Evolutionary conservation across 1,140 invertebrate species (phyloP).

Genomic region (Drosophila santomea): DNA sequence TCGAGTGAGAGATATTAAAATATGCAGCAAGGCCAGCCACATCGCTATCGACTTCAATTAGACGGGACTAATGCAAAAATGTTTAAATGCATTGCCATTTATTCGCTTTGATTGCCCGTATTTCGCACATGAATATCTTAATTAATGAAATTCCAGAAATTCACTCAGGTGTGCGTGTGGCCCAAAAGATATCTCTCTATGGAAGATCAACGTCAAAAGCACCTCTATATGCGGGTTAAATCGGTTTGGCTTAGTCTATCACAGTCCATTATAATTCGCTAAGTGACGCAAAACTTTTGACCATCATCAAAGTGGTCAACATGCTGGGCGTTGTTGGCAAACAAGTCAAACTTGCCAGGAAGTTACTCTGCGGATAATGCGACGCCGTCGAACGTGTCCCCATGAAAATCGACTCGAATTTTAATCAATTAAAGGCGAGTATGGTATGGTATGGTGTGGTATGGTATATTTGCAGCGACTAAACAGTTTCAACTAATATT

Average conservation of each 20-base stretch:
- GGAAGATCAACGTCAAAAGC: background rate
- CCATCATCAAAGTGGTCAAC: conserved; percentile 7
- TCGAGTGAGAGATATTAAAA: conserved; percentile 22
- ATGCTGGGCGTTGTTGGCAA: conserved; percentile 7
- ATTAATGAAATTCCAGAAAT: conserved; percentile 25
- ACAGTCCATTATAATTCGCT: conserved; percentile 17
- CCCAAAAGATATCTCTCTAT: background rate
- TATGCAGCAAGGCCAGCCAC: conserved; percentile 18
- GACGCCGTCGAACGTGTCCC: background rate
- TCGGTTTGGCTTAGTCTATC: conserved; percentile 9
- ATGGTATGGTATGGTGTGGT: conserved; percentile 8
- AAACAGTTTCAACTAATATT: conserved; percentile 44
- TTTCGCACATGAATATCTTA: conserved; percentile 17
- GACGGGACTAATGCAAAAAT: conserved; percentile 4
- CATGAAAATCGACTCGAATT: conserved; percentile 37
- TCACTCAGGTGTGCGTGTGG: background rate
- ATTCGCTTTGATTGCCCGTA: conserved; percentile 2
- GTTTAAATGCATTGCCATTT: background rate
- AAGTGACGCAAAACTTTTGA: conserved; percentile 11
- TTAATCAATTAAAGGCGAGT: conserved; percentile 47
- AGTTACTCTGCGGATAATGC: conserved; percentile 1
- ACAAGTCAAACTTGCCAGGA: background rate
- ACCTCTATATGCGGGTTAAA: background rate
- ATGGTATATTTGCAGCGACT: conserved; percentile 32
- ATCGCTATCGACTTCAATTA: conserved; percentile 35